Percentiles rank a stretch among this genome's conserved stretches.
Conservation (phyloP, 2,888 invertebrate species). For the Melanchra persicariae region DNA sequence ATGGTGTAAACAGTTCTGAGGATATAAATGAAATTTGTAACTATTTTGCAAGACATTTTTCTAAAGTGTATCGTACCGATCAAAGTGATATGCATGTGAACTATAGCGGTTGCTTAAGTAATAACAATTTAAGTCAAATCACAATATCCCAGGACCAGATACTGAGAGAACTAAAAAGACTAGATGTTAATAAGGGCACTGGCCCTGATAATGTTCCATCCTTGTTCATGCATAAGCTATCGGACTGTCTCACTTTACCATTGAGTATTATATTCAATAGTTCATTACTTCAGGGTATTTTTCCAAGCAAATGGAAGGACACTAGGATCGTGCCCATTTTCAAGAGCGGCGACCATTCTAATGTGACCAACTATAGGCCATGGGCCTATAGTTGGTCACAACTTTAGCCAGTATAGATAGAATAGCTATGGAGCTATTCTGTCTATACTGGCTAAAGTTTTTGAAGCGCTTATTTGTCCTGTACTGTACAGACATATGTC, state of each 20-base stretch:
- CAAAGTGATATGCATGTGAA: not conserved
- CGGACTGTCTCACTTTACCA: no score
- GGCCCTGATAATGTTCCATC: no score
- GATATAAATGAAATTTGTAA: constrained; percentile 15
- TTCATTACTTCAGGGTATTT: no score
- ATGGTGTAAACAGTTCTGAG: constrained; percentile 1
- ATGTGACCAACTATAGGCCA: not conserved
- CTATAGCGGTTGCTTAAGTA: not conserved
- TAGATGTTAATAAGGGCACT: no score
- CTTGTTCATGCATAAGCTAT: no score
- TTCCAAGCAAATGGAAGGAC: no score
- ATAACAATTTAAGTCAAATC: not conserved
- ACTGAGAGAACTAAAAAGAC: no score
- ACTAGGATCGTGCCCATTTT: not conserved
- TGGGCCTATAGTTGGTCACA: no score
- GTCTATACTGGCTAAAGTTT: not conserved
- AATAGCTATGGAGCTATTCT: not conserved
- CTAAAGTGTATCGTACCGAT: not conserved
- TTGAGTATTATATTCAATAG: no score
- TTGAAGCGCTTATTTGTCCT: not conserved
- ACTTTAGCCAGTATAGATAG: no score
- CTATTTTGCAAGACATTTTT: constrained; percentile 11
- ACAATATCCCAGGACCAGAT: not conserved
- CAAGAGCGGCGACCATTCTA: not conserved
- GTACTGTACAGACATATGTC: not conserved